Percentiles rank a stretch among this genome's conserved stretches.
These are phyloP conservation scores for Palaemon carinicauda DNA, from an alignment of 1,140 invertebrate species.

Conservation along the genomic window DNA sequence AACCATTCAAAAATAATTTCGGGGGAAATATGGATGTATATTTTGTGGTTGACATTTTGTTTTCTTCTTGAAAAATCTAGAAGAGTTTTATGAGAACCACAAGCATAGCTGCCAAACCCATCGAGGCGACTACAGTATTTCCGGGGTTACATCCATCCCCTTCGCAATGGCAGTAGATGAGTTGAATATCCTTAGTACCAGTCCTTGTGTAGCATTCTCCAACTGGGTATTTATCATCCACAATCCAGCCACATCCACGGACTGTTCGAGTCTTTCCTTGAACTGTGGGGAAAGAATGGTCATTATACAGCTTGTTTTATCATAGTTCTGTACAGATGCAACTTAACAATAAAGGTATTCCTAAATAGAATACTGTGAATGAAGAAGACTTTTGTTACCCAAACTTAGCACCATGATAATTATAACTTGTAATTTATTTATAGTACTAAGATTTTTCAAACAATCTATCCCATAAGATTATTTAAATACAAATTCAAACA, in stretches of 20 bases:
- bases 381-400: no score
- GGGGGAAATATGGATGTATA: neutral
- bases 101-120: slow-evolving; percentile 29
- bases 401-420: no score
- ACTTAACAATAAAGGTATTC: no score
- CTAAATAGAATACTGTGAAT: no score
- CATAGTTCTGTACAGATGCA: no score
- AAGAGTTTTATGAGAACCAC: slow-evolving; percentile 31
- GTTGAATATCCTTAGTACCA: slow-evolving; percentile 57
- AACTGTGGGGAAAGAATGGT: slow-evolving; percentile 12
- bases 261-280: slow-evolving; percentile 39
- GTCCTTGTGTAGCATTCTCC: slow-evolving; percentile 55
- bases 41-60: neutral
- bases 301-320: neutral
- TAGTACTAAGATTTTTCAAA: no score
- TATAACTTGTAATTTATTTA: no score
- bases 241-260: slow-evolving; percentile 54
- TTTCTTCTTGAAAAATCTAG: neutral
- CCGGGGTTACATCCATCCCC: slow-evolving; percentile 44
- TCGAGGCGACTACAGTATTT: neutral
- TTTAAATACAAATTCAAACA: no score
- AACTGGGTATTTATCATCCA: slow-evolving; percentile 11
- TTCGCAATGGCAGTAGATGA: slow-evolving; percentile 54
- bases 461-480: no score
- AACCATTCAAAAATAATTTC: no score